phyloP scores from a whole-genome alignment of 2,888 invertebrate genomes.

The Lepidocyrtinus sp. region DNA sequence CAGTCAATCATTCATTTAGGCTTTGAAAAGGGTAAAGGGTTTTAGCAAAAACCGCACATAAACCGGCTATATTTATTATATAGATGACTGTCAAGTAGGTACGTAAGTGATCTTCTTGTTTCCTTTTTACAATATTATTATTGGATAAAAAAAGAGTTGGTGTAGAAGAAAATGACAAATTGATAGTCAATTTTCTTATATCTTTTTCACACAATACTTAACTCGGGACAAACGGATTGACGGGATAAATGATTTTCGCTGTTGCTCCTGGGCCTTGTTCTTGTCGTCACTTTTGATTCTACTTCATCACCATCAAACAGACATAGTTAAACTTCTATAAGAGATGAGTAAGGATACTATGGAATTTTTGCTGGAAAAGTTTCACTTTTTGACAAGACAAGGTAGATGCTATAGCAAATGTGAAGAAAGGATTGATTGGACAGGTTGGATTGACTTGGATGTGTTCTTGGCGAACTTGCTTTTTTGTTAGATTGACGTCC shows the following conservation, averaged over 20 bases:
- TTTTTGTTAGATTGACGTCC: not conserved
- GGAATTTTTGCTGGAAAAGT: too few species aligned
- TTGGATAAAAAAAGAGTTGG: constrained; percentile 43
- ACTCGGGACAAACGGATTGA: constrained; percentile 54
- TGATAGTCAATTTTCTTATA: constrained; percentile 63
- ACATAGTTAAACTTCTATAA: too few species aligned
- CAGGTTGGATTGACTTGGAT: too few species aligned
- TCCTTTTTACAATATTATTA: not conserved
- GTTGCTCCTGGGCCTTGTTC: not conserved
- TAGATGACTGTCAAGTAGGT: too few species aligned
- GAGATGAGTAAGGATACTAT: too few species aligned
- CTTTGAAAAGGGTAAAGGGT: not conserved
- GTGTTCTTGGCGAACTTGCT: too few species aligned
- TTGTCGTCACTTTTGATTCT: constrained; percentile 55
- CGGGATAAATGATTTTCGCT: constrained; percentile 52
- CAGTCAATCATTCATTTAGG: constrained; percentile 58
- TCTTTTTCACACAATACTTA: constrained; percentile 15
- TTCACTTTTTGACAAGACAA: too few species aligned
- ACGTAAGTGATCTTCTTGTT: constrained; percentile 26
- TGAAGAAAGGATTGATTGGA: too few species aligned
- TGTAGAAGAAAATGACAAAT: constrained; percentile 67
- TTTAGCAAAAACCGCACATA: constrained; percentile 36
- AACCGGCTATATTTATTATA: too few species aligned
- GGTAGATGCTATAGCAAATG: too few species aligned
- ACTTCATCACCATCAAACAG: constrained; percentile 40